Percentiles rank a stretch among this genome's conserved stretches.
phyloP scores from a whole-genome alignment of 2,888 invertebrate genomes.

The Oxystoma pomonae region DNA sequence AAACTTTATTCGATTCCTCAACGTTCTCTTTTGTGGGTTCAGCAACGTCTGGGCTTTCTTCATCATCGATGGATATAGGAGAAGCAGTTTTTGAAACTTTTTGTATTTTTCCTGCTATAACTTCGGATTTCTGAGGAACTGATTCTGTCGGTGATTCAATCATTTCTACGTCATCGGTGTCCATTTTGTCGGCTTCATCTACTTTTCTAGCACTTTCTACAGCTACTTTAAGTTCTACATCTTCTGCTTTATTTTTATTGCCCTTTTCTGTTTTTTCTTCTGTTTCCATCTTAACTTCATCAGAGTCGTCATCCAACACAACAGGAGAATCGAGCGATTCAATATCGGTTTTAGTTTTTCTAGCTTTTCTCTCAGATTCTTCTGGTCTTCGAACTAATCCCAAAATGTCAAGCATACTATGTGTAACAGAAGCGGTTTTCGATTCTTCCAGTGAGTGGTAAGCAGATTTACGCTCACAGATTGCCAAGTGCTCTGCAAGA shows the following conservation, averaged over 20 bases:
- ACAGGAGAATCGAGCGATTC: constrained; percentile 2
- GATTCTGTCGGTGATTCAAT: background rate
- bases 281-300: constrained; percentile 12
- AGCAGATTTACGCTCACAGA: constrained; percentile 69
- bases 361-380: constrained; percentile 34
- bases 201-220: background rate
- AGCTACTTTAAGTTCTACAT: background rate
- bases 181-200: constrained; percentile 9
- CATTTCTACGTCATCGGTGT: background rate
- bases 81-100: background rate
- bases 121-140: background rate
- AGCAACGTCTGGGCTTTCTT: background rate
- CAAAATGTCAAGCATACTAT: constrained; percentile 56
- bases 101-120: constrained; percentile 9
- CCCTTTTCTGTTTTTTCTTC: constrained; percentile 12
- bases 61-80: background rate
- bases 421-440: constrained; percentile 57
- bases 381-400: constrained; percentile 55
- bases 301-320: constrained; percentile 7
- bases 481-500: constrained; percentile 67
- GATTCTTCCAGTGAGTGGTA: constrained; percentile 64
- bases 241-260: constrained; percentile 8
- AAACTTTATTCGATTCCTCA: background rate
- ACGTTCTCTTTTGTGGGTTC: background rate
- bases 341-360: constrained; percentile 4